These are phyloP conservation scores for Cacoxenus indagator DNA, from an alignment of 2,888 invertebrate genomes.

Conservation along the genomic window DNA sequence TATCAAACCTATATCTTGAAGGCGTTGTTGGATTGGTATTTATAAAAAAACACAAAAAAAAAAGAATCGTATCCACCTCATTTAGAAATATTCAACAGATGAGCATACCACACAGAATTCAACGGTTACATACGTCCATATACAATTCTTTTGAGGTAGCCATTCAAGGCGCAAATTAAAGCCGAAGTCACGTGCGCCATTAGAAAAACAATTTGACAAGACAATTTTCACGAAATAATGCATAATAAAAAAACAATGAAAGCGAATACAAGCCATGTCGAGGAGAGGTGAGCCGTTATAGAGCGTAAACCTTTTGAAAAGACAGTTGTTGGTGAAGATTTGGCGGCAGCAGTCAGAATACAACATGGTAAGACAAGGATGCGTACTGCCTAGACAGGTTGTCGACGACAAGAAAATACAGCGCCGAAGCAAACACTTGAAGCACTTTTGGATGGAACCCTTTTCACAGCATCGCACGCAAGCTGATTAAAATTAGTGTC, in stretches of 20 bases:
- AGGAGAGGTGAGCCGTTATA: not conserved
- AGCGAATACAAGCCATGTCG: not conserved
- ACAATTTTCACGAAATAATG: slow-evolving; percentile 44
- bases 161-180: slow-evolving; percentile 33
- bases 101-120: too few species aligned
- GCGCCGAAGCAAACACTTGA: slow-evolving; percentile 5
- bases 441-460: not conserved
- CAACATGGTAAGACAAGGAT: not conserved
- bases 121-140: too few species aligned
- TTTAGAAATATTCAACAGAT: too few species aligned
- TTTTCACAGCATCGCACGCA: slow-evolving; percentile 7
- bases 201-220: slow-evolving; percentile 41
- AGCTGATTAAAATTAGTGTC: slow-evolving; percentile 32
- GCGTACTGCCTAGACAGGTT: slow-evolving; percentile 7
- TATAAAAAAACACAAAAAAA: too few species aligned
- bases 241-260: slow-evolving; percentile 25
- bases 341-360: not conserved
- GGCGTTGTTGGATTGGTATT: too few species aligned
- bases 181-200: slow-evolving; percentile 47
- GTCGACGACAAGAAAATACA: slow-evolving; percentile 4
- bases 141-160: not conserved
- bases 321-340: not conserved
- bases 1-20: too few species aligned
- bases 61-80: too few species aligned
- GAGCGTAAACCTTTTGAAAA: slow-evolving; percentile 8